Evolutionary conservation across 1,140 invertebrate species (phyloP).

Genomic region (Drosophila jambulina): DNA sequence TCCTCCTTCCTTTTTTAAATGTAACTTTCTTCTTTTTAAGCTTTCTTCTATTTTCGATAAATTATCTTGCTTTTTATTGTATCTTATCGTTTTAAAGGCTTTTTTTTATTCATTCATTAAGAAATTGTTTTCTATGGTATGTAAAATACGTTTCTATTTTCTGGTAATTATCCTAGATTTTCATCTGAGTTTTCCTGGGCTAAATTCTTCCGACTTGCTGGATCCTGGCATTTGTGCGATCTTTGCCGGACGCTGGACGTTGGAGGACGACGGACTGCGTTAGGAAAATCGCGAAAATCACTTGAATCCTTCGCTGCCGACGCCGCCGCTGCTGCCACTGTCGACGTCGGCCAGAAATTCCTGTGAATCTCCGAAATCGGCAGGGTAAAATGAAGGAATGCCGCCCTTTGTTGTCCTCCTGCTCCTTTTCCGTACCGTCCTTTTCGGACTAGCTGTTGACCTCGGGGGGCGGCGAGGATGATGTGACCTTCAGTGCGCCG

Average conservation of each 20-base stretch:
- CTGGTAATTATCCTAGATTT: background rate
- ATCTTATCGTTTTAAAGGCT: no score
- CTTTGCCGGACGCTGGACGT: constrained; percentile 11
- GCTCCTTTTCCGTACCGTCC: background rate
- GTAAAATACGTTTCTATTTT: no score
- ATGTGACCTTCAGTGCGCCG: constrained; percentile 30
- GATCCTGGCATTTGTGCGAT: constrained; percentile 9
- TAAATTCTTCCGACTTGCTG: background rate
- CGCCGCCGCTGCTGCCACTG: constrained; percentile 8
- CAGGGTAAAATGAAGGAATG: constrained; percentile 9
- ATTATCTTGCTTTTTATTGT: no score
- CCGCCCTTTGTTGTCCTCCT: constrained; percentile 1
- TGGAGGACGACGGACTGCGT: constrained; percentile 34
- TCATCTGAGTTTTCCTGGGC: background rate
- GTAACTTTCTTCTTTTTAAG: background rate
- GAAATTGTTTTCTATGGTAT: background rate
- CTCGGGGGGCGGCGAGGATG: background rate
- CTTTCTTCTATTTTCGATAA: background rate
- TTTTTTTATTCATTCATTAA: background rate
- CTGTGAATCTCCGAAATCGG: constrained; percentile 16
- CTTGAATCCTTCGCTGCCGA: constrained; percentile 19
- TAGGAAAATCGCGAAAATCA: constrained; percentile 39
- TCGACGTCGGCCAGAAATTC: constrained; percentile 16
- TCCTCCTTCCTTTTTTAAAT: background rate
- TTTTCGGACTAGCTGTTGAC: constrained; percentile 45